Evolutionary conservation across 2,113 vertebrate genomes (phyloP).

Genomic region (Aramus guarauna): DNA sequence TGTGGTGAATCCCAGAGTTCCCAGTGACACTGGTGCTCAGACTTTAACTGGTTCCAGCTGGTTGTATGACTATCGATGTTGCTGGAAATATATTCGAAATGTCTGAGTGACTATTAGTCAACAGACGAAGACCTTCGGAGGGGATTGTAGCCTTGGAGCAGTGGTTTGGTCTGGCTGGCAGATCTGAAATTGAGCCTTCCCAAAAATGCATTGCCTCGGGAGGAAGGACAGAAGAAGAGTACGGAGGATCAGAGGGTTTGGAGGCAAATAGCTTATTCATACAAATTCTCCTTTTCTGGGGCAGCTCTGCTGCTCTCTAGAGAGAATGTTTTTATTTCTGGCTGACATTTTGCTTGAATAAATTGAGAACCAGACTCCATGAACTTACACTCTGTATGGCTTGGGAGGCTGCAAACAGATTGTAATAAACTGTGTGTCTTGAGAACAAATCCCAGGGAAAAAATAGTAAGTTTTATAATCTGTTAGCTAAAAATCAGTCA

Average conservation of each 20-base stretch:
- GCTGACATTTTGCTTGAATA: not conserved
- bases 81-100: not conserved
- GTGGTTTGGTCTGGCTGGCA: not conserved
- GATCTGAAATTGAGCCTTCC: not conserved
- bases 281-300: not conserved
- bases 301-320: not conserved
- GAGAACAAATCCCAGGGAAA: not conserved
- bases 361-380: not conserved
- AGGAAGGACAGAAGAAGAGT: not conserved
- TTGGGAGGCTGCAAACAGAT: not conserved
- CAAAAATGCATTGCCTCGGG: not conserved
- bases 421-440: not conserved
- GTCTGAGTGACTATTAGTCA: not conserved
- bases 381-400: not conserved
- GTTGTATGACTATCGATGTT: not conserved
- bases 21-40: fast-evolving
- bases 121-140: not conserved
- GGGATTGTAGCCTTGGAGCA: not conserved
- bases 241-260: not conserved
- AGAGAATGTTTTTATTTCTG: not conserved
- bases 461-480: not conserved
- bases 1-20: not conserved
- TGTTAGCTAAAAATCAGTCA: not conserved
- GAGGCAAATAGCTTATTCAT: not conserved
- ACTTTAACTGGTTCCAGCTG: not conserved